Conservation (phyloP, 2,888 invertebrate genomes). For the Halictus quadricinctus region DNA sequence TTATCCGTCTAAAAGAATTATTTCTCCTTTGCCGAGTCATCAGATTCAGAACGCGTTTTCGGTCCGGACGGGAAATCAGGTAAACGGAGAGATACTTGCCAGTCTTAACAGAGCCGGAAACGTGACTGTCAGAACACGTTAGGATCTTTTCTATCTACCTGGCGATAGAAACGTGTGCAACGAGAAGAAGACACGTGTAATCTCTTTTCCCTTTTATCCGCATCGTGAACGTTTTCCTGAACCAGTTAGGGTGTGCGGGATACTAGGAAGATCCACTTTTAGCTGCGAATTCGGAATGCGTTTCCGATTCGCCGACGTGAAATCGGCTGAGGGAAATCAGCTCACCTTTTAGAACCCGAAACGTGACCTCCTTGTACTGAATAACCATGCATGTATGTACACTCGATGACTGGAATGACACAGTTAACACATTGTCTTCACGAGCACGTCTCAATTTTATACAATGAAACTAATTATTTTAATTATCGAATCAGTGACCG, state of each 20-base stretch:
- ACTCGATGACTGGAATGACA: neutral
- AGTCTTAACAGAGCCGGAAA: slow-evolving; percentile 49
- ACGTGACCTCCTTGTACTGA: slow-evolving; percentile 31
- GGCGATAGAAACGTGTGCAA: slow-evolving; percentile 11
- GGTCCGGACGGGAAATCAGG: slow-evolving; percentile 43
- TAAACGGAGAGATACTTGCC: slow-evolving; percentile 44
- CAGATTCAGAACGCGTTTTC: slow-evolving; percentile 48
- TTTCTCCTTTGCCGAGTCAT: neutral
- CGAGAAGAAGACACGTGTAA: slow-evolving; percentile 48
- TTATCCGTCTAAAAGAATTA: neutral
- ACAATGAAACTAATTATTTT: neutral
- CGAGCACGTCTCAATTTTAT: neutral
- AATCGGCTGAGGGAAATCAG: slow-evolving; percentile 43
- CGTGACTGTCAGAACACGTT: slow-evolving; percentile 57
- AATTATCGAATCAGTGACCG: neutral
- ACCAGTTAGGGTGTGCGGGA: slow-evolving; percentile 7
- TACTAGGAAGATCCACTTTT: slow-evolving; percentile 43
- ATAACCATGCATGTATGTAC: neutral
- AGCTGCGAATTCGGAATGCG: slow-evolving; percentile 40
- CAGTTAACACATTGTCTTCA: neutral
- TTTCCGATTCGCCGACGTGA: slow-evolving; percentile 51
- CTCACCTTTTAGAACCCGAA: slow-evolving; percentile 12
- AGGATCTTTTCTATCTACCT: slow-evolving; percentile 20
- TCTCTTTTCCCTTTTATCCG: slow-evolving; percentile 33
- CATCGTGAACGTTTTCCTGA: slow-evolving; percentile 35